Percentiles rank a stretch among this genome's conserved stretches.
Evolutionary conservation across 2,113 vertebrate genomes (phyloP).

Genomic region (Vicugna pacos): DNA sequence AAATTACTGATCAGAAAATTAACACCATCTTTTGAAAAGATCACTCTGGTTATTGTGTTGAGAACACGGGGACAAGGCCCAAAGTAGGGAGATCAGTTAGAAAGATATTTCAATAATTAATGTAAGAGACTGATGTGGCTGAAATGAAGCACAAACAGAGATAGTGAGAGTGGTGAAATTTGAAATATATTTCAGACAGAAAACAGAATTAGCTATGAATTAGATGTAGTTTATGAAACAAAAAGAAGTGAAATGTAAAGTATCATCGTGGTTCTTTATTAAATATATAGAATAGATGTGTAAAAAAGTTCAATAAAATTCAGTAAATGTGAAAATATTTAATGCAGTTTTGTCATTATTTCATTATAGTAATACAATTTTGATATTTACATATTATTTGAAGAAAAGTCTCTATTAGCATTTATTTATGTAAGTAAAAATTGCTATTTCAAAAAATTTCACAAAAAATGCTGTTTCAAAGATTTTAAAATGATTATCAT

Average conservation of each 20-base stretch:
- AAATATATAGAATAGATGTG: not conserved
- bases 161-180: not conserved
- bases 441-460: not conserved
- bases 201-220: not conserved
- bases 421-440: not conserved
- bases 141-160: not conserved
- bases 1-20: not conserved
- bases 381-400: not conserved
- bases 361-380: not conserved
- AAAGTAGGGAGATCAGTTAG: not conserved
- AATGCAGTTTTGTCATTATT: not conserved
- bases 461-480: not conserved
- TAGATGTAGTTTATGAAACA: not conserved
- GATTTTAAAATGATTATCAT: not conserved
- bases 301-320: not conserved
- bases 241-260: not conserved
- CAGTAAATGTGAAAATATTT: not conserved
- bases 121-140: not conserved
- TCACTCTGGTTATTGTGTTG: not conserved
- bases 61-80: not conserved
- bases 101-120: not conserved
- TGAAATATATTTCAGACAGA: not conserved
- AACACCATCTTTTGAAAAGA: not conserved
- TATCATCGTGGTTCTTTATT: not conserved
- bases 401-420: not conserved